These are phyloP conservation scores for Smittia aterrima DNA, from an alignment of 2,888 invertebrate species.

Conservation along the genomic window DNA sequence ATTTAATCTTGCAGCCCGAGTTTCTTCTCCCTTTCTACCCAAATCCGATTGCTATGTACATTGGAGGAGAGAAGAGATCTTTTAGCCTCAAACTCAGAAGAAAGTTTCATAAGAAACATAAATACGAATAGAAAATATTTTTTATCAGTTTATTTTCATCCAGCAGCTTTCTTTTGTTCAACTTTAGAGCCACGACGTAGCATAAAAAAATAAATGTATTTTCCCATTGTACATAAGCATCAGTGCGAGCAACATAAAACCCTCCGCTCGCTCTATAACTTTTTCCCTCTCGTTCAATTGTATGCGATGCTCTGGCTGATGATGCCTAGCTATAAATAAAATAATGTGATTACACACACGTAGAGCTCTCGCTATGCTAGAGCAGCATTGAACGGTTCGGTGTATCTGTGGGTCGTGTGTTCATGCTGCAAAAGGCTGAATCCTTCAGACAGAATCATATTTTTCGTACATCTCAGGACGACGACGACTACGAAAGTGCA, in stretches of 20 bases:
- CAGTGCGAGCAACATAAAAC: conserved; percentile 21
- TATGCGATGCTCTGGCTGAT: neutral
- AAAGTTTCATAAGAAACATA: neutral
- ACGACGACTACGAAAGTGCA: no score
- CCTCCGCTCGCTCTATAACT: conserved; percentile 3
- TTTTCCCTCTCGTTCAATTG: neutral
- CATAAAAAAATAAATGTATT: neutral
- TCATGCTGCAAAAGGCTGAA: neutral
- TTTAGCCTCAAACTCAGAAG: neutral
- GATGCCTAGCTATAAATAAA: conserved; percentile 10
- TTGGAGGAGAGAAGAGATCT: neutral
- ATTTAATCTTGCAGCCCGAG: conserved; percentile 16
- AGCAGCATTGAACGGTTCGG: neutral
- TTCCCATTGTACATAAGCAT: conserved; percentile 25
- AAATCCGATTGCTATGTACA: neutral
- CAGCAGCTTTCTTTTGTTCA: neutral
- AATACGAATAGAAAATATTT: conserved; percentile 13
- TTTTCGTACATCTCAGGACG: neutral
- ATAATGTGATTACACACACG: conserved; percentile 20
- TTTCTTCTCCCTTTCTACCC: neutral
- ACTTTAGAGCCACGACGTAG: neutral
- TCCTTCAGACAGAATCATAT: neutral
- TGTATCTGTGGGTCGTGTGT: neutral
- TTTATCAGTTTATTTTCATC: conserved; percentile 33
- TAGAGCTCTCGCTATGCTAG: neutral